These are phyloP conservation scores for Cosmopolites sordidus DNA, from an alignment of 2,888 invertebrate species.

Conservation along the genomic window DNA sequence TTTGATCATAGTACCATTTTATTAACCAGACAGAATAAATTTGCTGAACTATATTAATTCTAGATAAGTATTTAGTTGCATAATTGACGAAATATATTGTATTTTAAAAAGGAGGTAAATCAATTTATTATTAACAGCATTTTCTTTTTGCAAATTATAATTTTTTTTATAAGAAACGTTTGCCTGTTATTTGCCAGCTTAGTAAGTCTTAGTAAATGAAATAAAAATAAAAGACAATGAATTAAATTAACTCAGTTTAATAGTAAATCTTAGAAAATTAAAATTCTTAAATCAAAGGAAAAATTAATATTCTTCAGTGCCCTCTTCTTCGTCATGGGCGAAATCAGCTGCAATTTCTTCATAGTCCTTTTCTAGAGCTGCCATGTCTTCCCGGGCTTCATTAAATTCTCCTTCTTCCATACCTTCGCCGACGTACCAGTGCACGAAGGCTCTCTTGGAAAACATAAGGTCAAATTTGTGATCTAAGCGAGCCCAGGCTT, in stretches of 20 bases:
- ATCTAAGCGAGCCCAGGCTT: constrained; percentile 94
- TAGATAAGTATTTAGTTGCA: too few relatives aligned
- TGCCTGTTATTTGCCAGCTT: too few relatives aligned
- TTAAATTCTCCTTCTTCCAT: constrained; percentile 86
- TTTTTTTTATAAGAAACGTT: too few relatives aligned
- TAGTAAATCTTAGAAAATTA: not conserved
- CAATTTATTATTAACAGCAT: too few relatives aligned
- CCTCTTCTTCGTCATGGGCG: constrained; percentile 74
- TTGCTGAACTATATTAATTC: too few relatives aligned
- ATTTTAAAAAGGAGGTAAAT: too few relatives aligned
- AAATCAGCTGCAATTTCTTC: constrained; percentile 85
- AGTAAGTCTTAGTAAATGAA: not conserved
- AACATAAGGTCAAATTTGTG: constrained; percentile 97
- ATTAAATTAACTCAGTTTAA: not conserved
- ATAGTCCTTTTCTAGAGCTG: constrained; percentile 80
- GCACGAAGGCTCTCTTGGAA: constrained; percentile 92
- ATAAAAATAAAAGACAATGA: not conserved
- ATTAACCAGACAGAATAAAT: too few relatives aligned
- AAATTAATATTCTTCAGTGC: constrained; percentile 66
- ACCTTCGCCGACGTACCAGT: constrained; percentile 88
- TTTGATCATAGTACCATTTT: too few relatives aligned
- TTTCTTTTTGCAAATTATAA: too few relatives aligned
- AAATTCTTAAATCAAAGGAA: not conserved
- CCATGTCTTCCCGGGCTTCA: constrained; percentile 78
- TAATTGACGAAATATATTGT: too few relatives aligned